Evolutionary conservation across 2,888 invertebrate species (phyloP).

Genomic region (Microctonus brassicae): DNA sequence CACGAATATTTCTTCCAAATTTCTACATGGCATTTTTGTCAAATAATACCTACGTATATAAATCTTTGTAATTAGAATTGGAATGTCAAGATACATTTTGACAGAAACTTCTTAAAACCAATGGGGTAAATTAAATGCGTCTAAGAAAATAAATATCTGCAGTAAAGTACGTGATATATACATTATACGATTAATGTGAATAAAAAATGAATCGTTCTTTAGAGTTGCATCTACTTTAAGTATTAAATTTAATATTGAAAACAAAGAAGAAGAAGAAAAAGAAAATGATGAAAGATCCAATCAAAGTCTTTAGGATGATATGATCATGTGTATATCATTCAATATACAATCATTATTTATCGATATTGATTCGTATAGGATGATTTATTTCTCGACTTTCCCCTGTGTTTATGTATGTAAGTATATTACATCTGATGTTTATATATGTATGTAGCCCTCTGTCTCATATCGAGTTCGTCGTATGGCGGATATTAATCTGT

Average conservation of each 20-base stretch:
- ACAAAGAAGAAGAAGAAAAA: not conserved
- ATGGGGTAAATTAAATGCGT: no score
- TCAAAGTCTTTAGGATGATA: constrained; percentile 4
- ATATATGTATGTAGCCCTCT: not conserved
- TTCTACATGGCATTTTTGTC: not conserved
- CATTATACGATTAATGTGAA: no score
- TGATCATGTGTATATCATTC: not conserved
- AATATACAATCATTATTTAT: not conserved
- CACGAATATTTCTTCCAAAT: not conserved
- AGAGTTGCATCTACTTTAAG: no score
- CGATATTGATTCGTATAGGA: no score
- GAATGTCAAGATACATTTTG: not conserved
- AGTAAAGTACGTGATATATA: no score
- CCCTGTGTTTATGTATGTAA: no score
- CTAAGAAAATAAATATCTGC: no score
- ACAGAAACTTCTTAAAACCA: no score
- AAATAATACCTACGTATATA: not conserved
- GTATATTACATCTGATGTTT: not conserved
- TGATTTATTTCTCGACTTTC: no score
- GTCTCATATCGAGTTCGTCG: not conserved
- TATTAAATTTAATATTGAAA: no score
- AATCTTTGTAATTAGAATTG: no score
- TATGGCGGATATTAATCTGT: constrained; percentile 42
- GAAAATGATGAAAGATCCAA: constrained; percentile 4
- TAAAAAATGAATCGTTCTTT: no score